Evolutionary conservation across 1,140 invertebrate genomes (phyloP).

Genomic region (Saccostrea cuccullata): DNA sequence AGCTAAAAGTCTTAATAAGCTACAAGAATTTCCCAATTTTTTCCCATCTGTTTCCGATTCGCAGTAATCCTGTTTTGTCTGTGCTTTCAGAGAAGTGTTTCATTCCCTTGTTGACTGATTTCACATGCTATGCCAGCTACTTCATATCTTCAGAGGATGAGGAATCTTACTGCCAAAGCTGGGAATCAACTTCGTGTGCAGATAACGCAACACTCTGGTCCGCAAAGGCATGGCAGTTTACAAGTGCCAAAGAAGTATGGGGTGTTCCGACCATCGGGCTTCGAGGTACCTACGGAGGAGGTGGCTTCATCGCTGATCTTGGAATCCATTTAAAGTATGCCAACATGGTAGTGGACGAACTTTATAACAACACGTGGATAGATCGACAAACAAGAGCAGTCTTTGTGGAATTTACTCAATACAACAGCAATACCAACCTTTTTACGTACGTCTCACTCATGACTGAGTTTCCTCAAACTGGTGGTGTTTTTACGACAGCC

Average conservation of each 20-base stretch:
- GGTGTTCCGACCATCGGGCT: slow-evolving; percentile 54
- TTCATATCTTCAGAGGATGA: slow-evolving; percentile 45
- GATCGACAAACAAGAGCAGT: slow-evolving; percentile 79
- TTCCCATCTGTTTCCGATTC: neutral
- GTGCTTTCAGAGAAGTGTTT: slow-evolving; percentile 45
- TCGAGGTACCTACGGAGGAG: slow-evolving; percentile 55
- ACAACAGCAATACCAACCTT: slow-evolving; percentile 76
- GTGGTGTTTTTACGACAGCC: slow-evolving; percentile 61
- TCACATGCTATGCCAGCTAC: slow-evolving; percentile 52
- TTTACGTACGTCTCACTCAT: slow-evolving; percentile 61
- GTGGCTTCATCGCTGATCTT: slow-evolving; percentile 60
- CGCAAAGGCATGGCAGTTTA: slow-evolving; percentile 57
- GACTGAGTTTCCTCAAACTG: slow-evolving; percentile 79
- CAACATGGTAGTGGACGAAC: slow-evolving; percentile 64
- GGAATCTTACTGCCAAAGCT: slow-evolving; percentile 51
- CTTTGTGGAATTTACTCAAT: slow-evolving; percentile 80
- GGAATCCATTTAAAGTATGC: slow-evolving; percentile 52
- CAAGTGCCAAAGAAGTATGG: slow-evolving; percentile 49
- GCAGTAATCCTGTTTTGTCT: neutral
- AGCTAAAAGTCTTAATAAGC: no score
- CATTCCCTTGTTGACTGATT: slow-evolving; percentile 3
- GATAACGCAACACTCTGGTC: slow-evolving; percentile 45
- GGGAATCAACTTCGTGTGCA: slow-evolving; percentile 38
- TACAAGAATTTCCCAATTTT: no score
- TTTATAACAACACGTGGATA: slow-evolving; percentile 78